Evolutionary conservation across 1,140 invertebrate species (phyloP), one percentile per base, ranked within the genome.

Genomic region (Gonatopus flavifemur): DNA sequence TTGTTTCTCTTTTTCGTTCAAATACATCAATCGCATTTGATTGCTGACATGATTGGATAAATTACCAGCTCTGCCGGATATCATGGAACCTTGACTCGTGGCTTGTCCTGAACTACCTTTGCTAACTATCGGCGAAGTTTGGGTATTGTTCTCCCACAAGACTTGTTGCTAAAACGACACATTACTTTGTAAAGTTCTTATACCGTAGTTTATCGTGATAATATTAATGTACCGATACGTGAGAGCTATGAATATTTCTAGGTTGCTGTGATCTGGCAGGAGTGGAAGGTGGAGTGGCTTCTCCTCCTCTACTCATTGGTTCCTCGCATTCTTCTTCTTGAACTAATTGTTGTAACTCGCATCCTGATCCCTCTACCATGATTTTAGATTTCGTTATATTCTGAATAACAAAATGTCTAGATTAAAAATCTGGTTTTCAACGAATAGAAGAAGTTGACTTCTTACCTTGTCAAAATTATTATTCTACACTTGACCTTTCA

Each of bases 1-100:
- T 49, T 68, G 57, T 47, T 72, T 69, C 30, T 82, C 80, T 56
- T 82, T 82, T 50, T 85, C 84, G 62, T 85, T 85, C 4, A 84
- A 64, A 59, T 82, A 85, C 9, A 76, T 71, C 22, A 81, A 61
- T 44, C 80, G 76, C 9, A 80, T 64, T 13, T 80, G 75, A 73
- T 79, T 81, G 9, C 70, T 64, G 46, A 67, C 69, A 47, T 78
- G 52, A 41, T 65, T 65, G 22, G 68, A 70, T 20, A 62, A 58
- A 59, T 73, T 76, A 0, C 59, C 66, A 24, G 70, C 74, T 59
- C 66, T 71, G 7, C 76, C 68, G 33, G 73, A 73, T 18, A 63
- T 57, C 63, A 70, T 74, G 10, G 74, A 77, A 16, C 70, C 75
- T 49, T 76, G 72, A 54, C 75, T 76, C 1, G 75, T 76, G 18